Evolutionary conservation across 2,797 vertebrate genomes (phyloP), one percentile per base, ranked within the genome.

Genomic region (Sebastes melanostomus): DNA sequence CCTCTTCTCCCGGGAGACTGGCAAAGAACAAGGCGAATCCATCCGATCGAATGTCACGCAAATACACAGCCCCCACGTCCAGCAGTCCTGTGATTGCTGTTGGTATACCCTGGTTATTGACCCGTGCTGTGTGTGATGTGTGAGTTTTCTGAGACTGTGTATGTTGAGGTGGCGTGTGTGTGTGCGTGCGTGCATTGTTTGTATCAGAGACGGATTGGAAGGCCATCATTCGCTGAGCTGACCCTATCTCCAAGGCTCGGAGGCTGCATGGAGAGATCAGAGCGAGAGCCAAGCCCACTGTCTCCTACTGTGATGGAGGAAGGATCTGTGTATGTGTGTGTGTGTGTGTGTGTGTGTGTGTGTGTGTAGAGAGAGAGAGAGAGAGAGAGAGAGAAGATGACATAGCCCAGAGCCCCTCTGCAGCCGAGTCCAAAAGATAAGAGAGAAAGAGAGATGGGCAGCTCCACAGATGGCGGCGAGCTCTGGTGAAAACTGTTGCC

Each of bases 41-140:
- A 86, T 92, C 92, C 86, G 88, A 95, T 94, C 90, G 92, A 94
- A 94, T 93, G 92, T 93, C 92, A 94, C 90, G 89, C 92, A 91
- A 94, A 93, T 86, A 91, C 92, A 91, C 88, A 90, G 66, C 86
- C 82, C 77, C 84, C 80, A 34, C 81, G 61, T 92, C 91, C 87
- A 80, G 86, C 86, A 83, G 85, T 85, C 88, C 81, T 92, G 89
- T 93, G 91, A 94, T 94, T 93, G 92, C 93, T 94, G 92, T 93
- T 94, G 92, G 89, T 92, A 89, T 93, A 92, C 91, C 91, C 92
- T 93, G 91, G 80, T 93, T 95, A 94, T 94, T 93, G 93, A 95
- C 93, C 90, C 90, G 72, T 93, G 88, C 88, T 92, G 85, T 91
- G 86, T 87, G 86, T 91, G 87, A 88, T 89, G 90, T 80, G 90